phyloP scores from a whole-genome alignment of 2,113 vertebrate genomes.

The Thalassarche chlororhynchos region DNA sequence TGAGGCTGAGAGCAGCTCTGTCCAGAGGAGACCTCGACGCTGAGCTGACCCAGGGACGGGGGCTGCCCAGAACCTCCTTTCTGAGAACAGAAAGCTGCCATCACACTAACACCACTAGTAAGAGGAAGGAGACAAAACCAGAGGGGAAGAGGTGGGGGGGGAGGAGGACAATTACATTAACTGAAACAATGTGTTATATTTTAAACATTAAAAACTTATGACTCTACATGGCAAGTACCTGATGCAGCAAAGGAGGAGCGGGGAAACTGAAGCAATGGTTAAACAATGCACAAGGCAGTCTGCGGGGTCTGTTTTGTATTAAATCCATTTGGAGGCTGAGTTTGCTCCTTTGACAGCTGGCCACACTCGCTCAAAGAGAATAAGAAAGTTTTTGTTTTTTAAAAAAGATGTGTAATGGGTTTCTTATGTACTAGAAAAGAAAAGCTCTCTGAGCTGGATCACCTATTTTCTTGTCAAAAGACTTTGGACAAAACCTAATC shows the following conservation, averaged over 20 bases:
- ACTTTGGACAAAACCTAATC: constrained; percentile 75
- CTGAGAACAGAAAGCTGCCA: background rate
- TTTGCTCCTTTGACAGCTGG: constrained; percentile 73
- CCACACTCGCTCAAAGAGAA: constrained; percentile 68
- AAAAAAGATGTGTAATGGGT: constrained; percentile 73
- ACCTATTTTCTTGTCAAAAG: constrained; percentile 83
- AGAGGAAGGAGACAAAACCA: background rate
- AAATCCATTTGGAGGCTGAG: constrained; percentile 62
- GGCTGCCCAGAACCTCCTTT: background rate
- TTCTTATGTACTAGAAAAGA: constrained; percentile 74
- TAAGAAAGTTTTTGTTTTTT: constrained; percentile 59
- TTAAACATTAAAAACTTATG: constrained; percentile 44
- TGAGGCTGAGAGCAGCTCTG: background rate
- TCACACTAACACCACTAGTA: background rate
- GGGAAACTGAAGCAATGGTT: constrained; percentile 41
- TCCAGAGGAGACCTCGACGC: background rate
- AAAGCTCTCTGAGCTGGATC: constrained; percentile 69
- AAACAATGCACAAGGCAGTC: constrained; percentile 36
- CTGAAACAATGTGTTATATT: constrained; percentile 26
- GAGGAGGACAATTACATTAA: constrained; percentile 35
- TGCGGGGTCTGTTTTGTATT: constrained; percentile 65
- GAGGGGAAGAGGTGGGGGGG: background rate
- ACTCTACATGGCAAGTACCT: constrained; percentile 49
- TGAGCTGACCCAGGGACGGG: rapidly evolving
- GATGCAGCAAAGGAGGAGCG: background rate